phyloP scores from a whole-genome alignment of 2,797 vertebrate genomes.

The Malurus splendens region DNA sequence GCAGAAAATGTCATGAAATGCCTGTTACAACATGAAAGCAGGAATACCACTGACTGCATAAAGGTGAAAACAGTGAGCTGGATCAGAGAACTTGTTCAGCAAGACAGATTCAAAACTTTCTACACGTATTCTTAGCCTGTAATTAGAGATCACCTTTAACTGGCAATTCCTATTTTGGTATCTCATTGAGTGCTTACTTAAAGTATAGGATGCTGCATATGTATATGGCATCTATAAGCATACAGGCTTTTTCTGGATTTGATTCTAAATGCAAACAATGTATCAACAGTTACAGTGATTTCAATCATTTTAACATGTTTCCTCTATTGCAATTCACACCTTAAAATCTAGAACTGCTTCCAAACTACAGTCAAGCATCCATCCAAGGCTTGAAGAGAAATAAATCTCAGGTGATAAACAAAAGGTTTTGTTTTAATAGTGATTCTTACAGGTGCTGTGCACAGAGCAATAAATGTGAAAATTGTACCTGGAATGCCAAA shows the following conservation, averaged over 20 bases:
- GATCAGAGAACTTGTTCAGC: background rate
- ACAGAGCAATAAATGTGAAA: background rate
- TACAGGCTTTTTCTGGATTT: background rate
- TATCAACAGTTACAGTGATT: background rate
- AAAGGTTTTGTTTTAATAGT: background rate
- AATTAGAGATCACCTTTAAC: background rate
- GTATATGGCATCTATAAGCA: background rate
- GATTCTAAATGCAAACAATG: background rate
- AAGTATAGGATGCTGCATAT: background rate
- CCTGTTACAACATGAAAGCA: background rate
- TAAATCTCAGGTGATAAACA: background rate
- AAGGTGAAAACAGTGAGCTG: background rate
- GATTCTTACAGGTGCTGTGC: background rate
- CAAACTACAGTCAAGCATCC: background rate
- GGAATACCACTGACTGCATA: background rate
- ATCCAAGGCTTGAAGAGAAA: background rate
- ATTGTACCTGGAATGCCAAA: background rate
- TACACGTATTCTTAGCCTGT: background rate
- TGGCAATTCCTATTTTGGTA: background rate
- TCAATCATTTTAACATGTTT: background rate
- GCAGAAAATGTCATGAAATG: slow-evolving; percentile 34
- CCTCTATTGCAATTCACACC: background rate
- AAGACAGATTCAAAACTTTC: background rate
- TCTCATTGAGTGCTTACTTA: background rate
- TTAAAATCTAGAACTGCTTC: background rate